Percentiles rank a stretch among this genome's conserved stretches.
Evolutionary conservation across 2,797 vertebrate species (phyloP).

Genomic region (Siniperca obscura): DNA sequence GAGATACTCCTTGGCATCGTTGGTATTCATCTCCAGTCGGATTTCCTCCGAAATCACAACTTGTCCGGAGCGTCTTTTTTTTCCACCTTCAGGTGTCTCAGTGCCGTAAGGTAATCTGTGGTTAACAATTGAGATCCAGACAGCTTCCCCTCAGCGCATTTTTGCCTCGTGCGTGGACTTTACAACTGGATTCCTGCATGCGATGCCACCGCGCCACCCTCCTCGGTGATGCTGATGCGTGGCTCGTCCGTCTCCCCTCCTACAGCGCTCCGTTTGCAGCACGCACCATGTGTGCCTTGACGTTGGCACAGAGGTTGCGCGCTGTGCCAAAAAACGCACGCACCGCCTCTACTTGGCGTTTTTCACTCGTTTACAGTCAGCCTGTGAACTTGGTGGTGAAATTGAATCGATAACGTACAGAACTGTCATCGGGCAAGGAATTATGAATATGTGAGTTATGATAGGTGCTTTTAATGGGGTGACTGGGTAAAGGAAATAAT

Average conservation of each 20-base stretch:
- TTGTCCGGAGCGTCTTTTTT: slow-evolving; percentile 42
- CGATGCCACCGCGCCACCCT: slow-evolving; percentile 59
- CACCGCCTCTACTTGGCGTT: slow-evolving; percentile 35
- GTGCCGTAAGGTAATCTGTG: slow-evolving; percentile 39
- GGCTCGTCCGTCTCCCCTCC: slow-evolving; percentile 58
- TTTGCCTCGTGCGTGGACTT: slow-evolving; percentile 66
- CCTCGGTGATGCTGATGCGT: slow-evolving; percentile 59
- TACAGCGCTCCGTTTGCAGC: slow-evolving; percentile 46
- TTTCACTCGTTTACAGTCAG: background rate
- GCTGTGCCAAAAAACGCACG: slow-evolving; percentile 60
- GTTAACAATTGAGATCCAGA: slow-evolving; percentile 32
- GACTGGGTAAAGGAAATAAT: background rate
- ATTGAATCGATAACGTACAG: background rate
- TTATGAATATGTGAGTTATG: background rate
- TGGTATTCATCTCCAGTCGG: slow-evolving; percentile 89
- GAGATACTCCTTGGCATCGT: slow-evolving; percentile 96
- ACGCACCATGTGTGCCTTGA: slow-evolving; percentile 29
- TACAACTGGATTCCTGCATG: slow-evolving; percentile 73
- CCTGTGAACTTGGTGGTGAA: background rate
- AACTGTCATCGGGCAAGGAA: too few relatives aligned
- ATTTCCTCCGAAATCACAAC: slow-evolving; percentile 60
- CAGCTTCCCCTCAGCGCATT: slow-evolving; percentile 74
- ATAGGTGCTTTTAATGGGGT: background rate
- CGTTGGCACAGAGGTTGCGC: slow-evolving; percentile 58
- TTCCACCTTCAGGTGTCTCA: slow-evolving; percentile 15